Percentiles rank a stretch among this genome's conserved stretches.
phyloP scores from a whole-genome alignment of 2,888 invertebrate genomes.

The Cyclophora albipunctata region DNA sequence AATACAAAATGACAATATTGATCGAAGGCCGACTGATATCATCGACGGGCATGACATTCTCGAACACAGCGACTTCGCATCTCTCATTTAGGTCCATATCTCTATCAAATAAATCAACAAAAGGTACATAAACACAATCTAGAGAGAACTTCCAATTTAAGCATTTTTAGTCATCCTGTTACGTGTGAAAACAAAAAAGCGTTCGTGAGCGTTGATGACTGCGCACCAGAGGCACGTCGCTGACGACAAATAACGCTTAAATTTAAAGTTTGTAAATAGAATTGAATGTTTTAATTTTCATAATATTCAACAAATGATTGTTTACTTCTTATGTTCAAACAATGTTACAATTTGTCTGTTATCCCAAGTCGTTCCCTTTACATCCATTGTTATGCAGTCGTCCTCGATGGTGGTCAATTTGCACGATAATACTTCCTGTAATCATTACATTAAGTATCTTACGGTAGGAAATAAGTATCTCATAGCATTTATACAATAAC shows the following conservation, averaged over 20 bases:
- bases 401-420: constrained; percentile 45
- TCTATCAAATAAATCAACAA: constrained; percentile 21
- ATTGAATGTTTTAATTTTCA: too few relatives aligned
- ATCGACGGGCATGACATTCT: too few relatives aligned
- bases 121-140: too few relatives aligned
- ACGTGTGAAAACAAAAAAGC: too few relatives aligned
- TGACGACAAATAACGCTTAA: too few relatives aligned
- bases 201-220: too few relatives aligned
- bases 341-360: constrained; percentile 57
- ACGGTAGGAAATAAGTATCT: background rate
- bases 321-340: constrained; percentile 49
- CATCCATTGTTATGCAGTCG: constrained; percentile 44
- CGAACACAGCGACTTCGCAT: constrained; percentile 22
- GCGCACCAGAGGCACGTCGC: too few relatives aligned
- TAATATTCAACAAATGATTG: too few relatives aligned
- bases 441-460: constrained; percentile 3
- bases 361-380: constrained; percentile 60
- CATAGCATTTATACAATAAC: background rate
- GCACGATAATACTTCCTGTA: constrained; percentile 47
- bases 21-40: constrained; percentile 27
- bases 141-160: too few relatives aligned
- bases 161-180: too few relatives aligned
- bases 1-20: constrained; percentile 63
- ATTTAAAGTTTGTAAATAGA: too few relatives aligned
- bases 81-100: constrained; percentile 47